Evolutionary conservation across 2,888 invertebrate species (phyloP), one percentile per base, ranked within the genome.

Genomic region (Heliconius charithonia): DNA sequence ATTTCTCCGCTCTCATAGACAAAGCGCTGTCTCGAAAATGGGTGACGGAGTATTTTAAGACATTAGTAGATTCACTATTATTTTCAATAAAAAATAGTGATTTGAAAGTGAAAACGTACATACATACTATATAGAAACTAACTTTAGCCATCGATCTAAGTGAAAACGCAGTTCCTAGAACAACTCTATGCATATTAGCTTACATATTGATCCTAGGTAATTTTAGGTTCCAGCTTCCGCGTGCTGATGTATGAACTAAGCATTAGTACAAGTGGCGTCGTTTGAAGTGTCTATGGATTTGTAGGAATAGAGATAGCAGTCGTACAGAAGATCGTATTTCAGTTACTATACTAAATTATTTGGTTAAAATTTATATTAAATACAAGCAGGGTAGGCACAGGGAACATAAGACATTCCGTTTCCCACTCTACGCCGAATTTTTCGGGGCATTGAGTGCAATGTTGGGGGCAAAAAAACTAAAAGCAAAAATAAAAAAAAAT

Each of bases 131-230:
- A 1, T 51, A 62, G 32, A 75, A 62, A 19, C 51, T n/a, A 32
- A 56, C 45, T 67, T 16, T 19, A 41, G 25, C 56, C 75, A 62
- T 37, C 62, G 56, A 75, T 70, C 51, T 65, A 41, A 75, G 75
- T 79, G 78, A 66, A 75, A 65, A 75, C 70, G 27, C 75, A n/a
- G 56, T 77, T 80, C 76, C 74, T 77, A 71, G 79, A 45, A 79
- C 74, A 45, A n/a, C 69, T 69, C 59, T n/a, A 59, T 59, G n/a
- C 27, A 71, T 79, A 77, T 76, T 67, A 72, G 77, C 76, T 77
- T 77, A 79, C 75, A 79, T 81, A 77, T 79, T 22, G 74, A 76
- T 80, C 76, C 79, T 79, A 75, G 71, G 81, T 81, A 81, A 81
- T 80, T 78, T 81, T 80, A 80, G 78, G 51, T 74, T 63, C 78